Base-by-base conservation (phyloP, 37 sponge, comb jelly and placozoan genomes). In the Tethya wilhelma region DNA sequence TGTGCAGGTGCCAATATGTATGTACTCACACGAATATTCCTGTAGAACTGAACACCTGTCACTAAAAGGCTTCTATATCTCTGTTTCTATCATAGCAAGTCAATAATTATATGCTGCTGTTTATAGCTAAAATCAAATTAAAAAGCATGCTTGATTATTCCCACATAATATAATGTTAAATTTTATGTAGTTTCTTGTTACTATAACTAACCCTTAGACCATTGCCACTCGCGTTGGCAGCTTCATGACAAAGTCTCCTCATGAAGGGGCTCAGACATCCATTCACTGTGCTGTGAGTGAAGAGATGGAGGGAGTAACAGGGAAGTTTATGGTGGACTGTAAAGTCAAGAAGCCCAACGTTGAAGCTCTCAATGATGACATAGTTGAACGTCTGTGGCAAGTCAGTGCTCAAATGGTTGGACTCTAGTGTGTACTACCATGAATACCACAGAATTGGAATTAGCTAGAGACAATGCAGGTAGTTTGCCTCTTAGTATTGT, bases 251-350 rank as follows among this genome's bases (percentile, higher is more conserved):
- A 87, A 87, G 79, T 43, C 87, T 20, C 77, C 91, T 0, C 41
- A 56, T 71, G 74, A 90, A 53, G 94, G 91, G 31, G 91, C 94
- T 0, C 94, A 93, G 69, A 93, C 94, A 0, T 39, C 79, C 41
- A 90, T 93, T 56, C 57, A 93, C 64, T 89, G 86, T 83, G 94
- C 94, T 11, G 83, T 90, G 68, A 56, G 73, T 34, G 82, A 86
- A 38, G 94, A 85, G 44, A 37, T 90, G 72, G 87, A 80, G 49
- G 77, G 91, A 33, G 59, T 84, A 7, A 74, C 85, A 40, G 95
- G 95, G 31, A 77, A 78, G 46, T 93, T 93, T 64, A 79, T 87
- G 37, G 59, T 77, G 31, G 93, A 95, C 71, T 95, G 93, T 44
- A 76, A 77, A 59, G 30, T 58, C 6, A 22, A 60, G 42, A 44